These are phyloP conservation scores for Prunella strophiata DNA, from an alignment of 2,797 vertebrate genomes.

Conservation along the genomic window DNA sequence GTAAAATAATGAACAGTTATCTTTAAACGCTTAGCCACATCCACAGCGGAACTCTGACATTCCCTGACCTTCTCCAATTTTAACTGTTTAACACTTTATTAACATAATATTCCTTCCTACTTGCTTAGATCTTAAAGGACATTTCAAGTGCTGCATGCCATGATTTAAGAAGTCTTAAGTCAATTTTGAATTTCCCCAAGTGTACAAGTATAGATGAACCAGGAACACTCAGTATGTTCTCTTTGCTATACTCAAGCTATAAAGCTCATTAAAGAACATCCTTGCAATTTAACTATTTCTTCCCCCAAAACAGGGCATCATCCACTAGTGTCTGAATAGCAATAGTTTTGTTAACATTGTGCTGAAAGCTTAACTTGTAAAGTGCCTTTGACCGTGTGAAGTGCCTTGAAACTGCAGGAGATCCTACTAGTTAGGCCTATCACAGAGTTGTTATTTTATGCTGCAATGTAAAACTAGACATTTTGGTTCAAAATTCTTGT, in stretches of 20 bases:
- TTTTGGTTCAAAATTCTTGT: not conserved
- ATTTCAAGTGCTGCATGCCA: not conserved
- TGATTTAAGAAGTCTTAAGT: conserved; percentile 4
- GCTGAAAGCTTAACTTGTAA: not conserved
- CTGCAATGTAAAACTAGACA: not conserved
- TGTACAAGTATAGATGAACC: not conserved
- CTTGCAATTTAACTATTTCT: not conserved
- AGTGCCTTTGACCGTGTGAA: not conserved
- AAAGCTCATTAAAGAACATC: not conserved
- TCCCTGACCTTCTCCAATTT: conserved; percentile 38
- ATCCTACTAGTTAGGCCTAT: not conserved
- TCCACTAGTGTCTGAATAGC: not conserved
- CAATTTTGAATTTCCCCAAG: not conserved
- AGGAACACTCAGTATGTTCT: not conserved
- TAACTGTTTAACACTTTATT: conserved; percentile 34
- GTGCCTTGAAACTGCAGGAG: not conserved
- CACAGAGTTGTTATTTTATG: not conserved
- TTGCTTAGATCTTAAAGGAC: conserved; percentile 30
- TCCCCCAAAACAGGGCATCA: not conserved
- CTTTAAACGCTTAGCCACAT: conserved; percentile 25
- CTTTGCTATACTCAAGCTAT: not conserved
- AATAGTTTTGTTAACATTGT: not conserved
- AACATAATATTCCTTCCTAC: conserved; percentile 30
- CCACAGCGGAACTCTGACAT: not conserved
- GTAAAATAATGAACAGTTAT: conserved; percentile 33